These are phyloP conservation scores for Andrena dorsata DNA, from an alignment of 2,888 invertebrate species.

Conservation along the genomic window DNA sequence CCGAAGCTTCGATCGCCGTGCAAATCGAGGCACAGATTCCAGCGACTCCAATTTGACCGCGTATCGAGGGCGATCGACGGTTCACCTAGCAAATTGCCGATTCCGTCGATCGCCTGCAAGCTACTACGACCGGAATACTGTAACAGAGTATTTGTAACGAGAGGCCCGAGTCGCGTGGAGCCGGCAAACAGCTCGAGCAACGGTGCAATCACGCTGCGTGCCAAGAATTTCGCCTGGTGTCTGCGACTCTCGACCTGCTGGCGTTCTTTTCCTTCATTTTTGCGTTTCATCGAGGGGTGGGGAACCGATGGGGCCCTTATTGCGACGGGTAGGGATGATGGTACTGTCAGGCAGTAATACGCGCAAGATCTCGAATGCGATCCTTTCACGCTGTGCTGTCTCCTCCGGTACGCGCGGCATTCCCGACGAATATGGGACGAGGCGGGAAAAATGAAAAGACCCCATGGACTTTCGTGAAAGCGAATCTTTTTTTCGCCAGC, in stretches of 20 bases:
- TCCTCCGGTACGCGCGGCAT: not conserved
- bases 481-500: slow-evolving; percentile 70
- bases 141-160: slow-evolving; percentile 21
- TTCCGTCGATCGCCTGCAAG: slow-evolving; percentile 32
- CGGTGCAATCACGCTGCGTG: slow-evolving; percentile 61
- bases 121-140: slow-evolving; percentile 35
- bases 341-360: too few species aligned
- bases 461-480: slow-evolving; percentile 73
- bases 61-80: slow-evolving; percentile 55
- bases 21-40: slow-evolving; percentile 33
- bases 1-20: not conserved
- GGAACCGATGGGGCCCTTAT: not conserved
- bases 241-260: not conserved
- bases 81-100: slow-evolving; percentile 45
- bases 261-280: not conserved
- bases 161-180: slow-evolving; percentile 28
- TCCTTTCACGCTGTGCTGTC: not conserved
- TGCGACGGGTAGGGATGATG: not conserved
- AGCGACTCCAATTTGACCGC: slow-evolving; percentile 39
- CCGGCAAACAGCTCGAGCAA: slow-evolving; percentile 47
- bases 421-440: not conserved
- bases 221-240: slow-evolving; percentile 49
- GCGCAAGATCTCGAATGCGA: too few species aligned
- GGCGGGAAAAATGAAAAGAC: slow-evolving; percentile 57
- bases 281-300: not conserved